Conservation (phyloP, 1,140 invertebrate species). For the Himalopsyche phryganea region DNA sequence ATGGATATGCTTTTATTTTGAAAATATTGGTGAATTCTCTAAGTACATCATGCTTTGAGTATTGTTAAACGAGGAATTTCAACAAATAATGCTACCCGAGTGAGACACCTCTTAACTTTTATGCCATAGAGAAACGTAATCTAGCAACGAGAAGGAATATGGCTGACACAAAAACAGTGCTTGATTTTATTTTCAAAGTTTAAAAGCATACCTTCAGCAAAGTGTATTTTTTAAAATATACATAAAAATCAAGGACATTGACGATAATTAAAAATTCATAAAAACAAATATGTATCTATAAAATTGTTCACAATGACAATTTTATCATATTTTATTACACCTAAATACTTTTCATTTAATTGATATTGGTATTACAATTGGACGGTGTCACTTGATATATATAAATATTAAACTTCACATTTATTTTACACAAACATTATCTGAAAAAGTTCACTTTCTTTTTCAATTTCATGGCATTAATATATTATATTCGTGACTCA, state of each 20-base stretch:
- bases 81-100: background rate
- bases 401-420: slow-evolving; percentile 18
- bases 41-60: slow-evolving; percentile 22
- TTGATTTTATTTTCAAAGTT: background rate
- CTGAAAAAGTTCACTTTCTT: slow-evolving; percentile 4
- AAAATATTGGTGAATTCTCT: slow-evolving; percentile 18
- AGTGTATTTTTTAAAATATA: background rate
- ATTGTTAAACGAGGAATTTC: background rate
- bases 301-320: slow-evolving; percentile 12
- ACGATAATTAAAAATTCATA: background rate
- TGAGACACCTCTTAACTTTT: background rate
- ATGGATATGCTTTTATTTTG: slow-evolving; percentile 14
- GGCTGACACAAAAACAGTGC: background rate
- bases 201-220: background rate
- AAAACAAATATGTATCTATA: background rate
- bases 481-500: background rate
- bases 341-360: slow-evolving; percentile 25
- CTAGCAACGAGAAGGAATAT: too few relatives aligned
- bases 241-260: background rate
- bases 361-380: slow-evolving; percentile 33
- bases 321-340: slow-evolving; percentile 13
- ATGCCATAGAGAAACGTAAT: too few relatives aligned
- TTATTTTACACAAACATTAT: slow-evolving; percentile 11
- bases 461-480: slow-evolving; percentile 14
- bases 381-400: slow-evolving; percentile 35